These are phyloP conservation scores for Sebastes diaconus DNA, from an alignment of 2,797 vertebrate species.

Conservation along the genomic window DNA sequence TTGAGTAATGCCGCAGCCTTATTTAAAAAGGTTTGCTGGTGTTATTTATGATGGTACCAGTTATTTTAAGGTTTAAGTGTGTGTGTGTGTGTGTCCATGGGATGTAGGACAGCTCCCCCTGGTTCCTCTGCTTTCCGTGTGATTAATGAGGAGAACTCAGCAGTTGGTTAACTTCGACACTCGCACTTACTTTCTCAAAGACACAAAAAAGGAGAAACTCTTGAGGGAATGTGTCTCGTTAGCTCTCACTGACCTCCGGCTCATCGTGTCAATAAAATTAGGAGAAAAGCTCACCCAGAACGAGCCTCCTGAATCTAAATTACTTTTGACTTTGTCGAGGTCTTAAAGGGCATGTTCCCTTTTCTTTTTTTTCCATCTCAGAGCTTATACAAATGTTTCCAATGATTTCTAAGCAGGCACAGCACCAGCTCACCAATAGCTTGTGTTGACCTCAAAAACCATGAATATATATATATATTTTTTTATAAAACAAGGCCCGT, in stretches of 20 bases:
- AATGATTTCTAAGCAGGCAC: background rate
- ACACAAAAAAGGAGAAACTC: conserved; percentile 24
- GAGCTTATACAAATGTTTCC: background rate
- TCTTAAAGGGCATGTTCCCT: background rate
- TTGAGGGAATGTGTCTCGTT: conserved; percentile 88
- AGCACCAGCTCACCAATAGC: accelerated
- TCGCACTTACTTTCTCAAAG: conserved; percentile 57
- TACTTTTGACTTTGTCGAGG: conserved; percentile 51
- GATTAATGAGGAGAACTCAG: conserved; percentile 77
- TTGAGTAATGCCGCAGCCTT: conserved; percentile 59
- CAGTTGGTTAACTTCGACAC: conserved; percentile 69
- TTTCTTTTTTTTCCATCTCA: background rate
- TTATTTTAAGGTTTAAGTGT: conserved; percentile 64
- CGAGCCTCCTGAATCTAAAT: conserved; percentile 49
- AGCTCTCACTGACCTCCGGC: conserved; percentile 47
- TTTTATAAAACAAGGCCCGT: no score
- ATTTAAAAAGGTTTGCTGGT: conserved; percentile 50
- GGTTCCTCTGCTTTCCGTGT: conserved; percentile 70
- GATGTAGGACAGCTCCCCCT: conserved; percentile 80
- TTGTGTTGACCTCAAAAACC: background rate
- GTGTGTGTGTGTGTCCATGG: conserved; percentile 34
- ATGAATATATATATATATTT: no score
- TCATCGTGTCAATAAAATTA: conserved; percentile 32
- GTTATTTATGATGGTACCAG: conserved; percentile 68
- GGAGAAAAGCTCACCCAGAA: conserved; percentile 19